A percentile compares a stretch with the other conserved stretches of the same genome.
These are phyloP conservation scores for Sebastes fasciatus DNA, from an alignment of 2,113 vertebrate genomes.

Conservation along the genomic window DNA sequence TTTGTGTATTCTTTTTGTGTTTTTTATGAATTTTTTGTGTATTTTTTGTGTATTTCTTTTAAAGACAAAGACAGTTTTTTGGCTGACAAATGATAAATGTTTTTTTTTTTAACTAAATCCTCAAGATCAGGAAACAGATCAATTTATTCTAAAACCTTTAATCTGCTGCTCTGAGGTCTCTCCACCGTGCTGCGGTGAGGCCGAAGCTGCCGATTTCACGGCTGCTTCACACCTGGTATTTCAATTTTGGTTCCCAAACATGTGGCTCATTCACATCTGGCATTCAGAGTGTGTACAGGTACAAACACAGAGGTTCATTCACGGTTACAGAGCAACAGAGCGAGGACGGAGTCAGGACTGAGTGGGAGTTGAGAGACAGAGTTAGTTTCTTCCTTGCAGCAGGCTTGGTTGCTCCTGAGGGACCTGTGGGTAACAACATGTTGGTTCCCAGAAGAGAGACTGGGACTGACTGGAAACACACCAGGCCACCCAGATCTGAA, in stretches of 20 bases:
- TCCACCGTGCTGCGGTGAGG: background rate
- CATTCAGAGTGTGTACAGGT: slow-evolving; percentile 40
- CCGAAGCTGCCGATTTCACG: slow-evolving; percentile 18
- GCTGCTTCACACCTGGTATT: slow-evolving; percentile 48
- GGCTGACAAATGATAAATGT: background rate
- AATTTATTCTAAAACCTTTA: background rate
- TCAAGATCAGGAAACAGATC: background rate
- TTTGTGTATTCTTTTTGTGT: no score
- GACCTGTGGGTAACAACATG: slow-evolving; percentile 61
- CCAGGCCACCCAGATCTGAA: slow-evolving; percentile 72
- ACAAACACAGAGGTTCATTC: slow-evolving; percentile 66
- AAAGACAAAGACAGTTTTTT: background rate
- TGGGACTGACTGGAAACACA: slow-evolving; percentile 68
- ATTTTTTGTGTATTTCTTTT: no score
- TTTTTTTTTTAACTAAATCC: background rate
- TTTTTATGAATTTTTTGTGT: no score
- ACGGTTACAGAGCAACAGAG: slow-evolving; percentile 36
- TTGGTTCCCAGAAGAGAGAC: slow-evolving; percentile 75
- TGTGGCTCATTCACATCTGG: slow-evolving; percentile 62
- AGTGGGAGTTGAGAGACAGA: background rate
- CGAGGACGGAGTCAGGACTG: background rate
- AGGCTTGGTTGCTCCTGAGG: slow-evolving; percentile 47
- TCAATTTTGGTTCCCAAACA: slow-evolving; percentile 39
- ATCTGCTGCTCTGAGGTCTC: background rate
- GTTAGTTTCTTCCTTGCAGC: slow-evolving; percentile 30